Conservation (phyloP, 2,113 vertebrate genomes). For the Solea solea region DNA sequence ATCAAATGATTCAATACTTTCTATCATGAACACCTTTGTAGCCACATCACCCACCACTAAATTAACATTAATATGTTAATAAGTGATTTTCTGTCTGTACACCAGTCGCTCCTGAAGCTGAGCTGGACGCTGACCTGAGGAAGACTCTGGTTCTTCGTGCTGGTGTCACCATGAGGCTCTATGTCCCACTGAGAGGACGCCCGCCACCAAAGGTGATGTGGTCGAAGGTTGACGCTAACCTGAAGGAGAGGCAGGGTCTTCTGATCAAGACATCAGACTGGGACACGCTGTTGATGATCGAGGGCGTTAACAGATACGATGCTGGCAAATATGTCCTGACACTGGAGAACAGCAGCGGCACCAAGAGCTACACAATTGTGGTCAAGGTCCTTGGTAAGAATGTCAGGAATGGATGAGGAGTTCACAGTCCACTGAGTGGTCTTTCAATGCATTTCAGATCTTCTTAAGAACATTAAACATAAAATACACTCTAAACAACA, state of each 20-base stretch:
- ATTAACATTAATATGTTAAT: not conserved
- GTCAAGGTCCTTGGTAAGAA: constrained; percentile 97
- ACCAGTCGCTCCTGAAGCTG: constrained; percentile 94
- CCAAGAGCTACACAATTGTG: constrained; percentile 93
- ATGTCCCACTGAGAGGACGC: constrained; percentile 94
- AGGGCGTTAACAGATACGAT: constrained; percentile 95
- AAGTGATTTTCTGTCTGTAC: not conserved
- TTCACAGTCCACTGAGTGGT: too few relatives aligned
- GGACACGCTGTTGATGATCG: constrained; percentile 92
- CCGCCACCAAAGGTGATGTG: constrained; percentile 94
- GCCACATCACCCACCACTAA: too few relatives aligned
- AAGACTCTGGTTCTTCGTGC: constrained; percentile 94
- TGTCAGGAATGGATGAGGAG: not conserved
- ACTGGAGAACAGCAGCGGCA: constrained; percentile 94
- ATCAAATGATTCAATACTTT: too few relatives aligned
- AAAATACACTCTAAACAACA: too few relatives aligned
- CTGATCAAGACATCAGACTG: constrained; percentile 94
- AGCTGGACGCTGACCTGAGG: constrained; percentile 95
- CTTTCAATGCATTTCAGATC: too few relatives aligned
- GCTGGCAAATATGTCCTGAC: constrained; percentile 95
- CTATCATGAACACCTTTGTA: too few relatives aligned
- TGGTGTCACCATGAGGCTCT: constrained; percentile 96
- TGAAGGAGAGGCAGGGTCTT: constrained; percentile 90
- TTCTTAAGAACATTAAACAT: too few relatives aligned
- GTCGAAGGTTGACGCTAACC: constrained; percentile 91